Base-by-base conservation (phyloP, 2,888 invertebrate genomes). In the Orchesellides sinensis region DNA sequence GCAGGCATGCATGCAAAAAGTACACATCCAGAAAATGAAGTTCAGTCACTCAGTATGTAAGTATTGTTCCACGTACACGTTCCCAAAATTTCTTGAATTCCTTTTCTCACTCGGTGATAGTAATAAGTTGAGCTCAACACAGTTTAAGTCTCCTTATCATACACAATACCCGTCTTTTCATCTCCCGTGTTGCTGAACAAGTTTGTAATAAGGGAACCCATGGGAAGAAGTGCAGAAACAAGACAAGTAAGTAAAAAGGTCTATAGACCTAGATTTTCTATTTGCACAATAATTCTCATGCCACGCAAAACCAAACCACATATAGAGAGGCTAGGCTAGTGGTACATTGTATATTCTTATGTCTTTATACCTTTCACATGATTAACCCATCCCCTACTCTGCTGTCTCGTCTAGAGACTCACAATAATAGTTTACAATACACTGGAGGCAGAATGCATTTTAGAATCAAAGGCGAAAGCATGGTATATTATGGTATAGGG, bases 11-110 rank as follows among this genome's bases (percentile, higher is more conserved):
- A n/a, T n/a, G n/a, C n/a, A n/a, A n/a, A n/a, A n/a, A n/a, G n/a
- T n/a, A n/a, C n/a, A n/a, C n/a, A n/a, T n/a, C n/a, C 12, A 49
- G 49, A 49, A 49, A 49, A 49, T 49, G 8, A 12, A 35, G 35
- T 35, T 35, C 35, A 35, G 35, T n/a, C n/a, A n/a, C n/a, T n/a
- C n/a, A n/a, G n/a, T n/a, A n/a, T n/a, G n/a, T n/a, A n/a, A n/a
- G n/a, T n/a, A n/a, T n/a, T n/a, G n/a, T n/a, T n/a, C 40, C 10
- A 40, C 25, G 23, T 14, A 40, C 61, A 52, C 79, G 65, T 79
- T 63, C 63, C 63, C 25, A 32, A 21, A 69, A 79, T 79, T 72
- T 65, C 72, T 72, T 45, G 70, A 70, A 79, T 79, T 63, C 70
- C 61, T 63, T 47, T 47, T 72, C 52, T 69, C 78, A 78, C 63